phyloP scores from a whole-genome alignment of 2,113 vertebrate genomes.

The Xiphorhynchus elegans region DNA sequence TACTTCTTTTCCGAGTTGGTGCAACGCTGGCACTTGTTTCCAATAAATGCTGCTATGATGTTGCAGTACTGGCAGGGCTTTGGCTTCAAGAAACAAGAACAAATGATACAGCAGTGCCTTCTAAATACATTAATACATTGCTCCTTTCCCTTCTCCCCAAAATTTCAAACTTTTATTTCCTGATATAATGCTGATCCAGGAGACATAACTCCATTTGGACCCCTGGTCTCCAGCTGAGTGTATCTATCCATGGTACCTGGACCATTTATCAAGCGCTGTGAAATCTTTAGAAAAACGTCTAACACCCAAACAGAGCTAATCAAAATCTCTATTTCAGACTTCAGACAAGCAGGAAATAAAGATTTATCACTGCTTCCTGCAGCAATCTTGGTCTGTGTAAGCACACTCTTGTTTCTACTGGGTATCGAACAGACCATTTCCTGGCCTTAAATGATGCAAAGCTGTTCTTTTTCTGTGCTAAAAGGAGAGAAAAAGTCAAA shows the following conservation, averaged over 20 bases:
- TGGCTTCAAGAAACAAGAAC: constrained; percentile 62
- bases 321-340: background rate
- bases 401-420: background rate
- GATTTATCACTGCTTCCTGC: background rate
- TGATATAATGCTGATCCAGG: background rate
- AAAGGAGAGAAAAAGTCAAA: background rate
- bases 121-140: background rate
- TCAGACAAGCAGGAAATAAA: background rate
- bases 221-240: background rate
- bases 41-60: constrained; percentile 82
- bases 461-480: background rate
- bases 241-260: background rate
- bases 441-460: background rate
- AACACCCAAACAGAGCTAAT: background rate
- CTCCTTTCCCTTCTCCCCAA: background rate
- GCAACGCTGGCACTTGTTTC: constrained; percentile 82
- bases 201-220: background rate
- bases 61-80: constrained; percentile 85
- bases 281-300: background rate
- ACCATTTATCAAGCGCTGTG: background rate
- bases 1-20: constrained; percentile 84
- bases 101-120: background rate
- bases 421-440: background rate
- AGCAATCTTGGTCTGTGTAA: background rate
- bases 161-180: background rate